phyloP scores from a whole-genome alignment of 2,797 vertebrate species.

The Echiichthys vipera region DNA sequence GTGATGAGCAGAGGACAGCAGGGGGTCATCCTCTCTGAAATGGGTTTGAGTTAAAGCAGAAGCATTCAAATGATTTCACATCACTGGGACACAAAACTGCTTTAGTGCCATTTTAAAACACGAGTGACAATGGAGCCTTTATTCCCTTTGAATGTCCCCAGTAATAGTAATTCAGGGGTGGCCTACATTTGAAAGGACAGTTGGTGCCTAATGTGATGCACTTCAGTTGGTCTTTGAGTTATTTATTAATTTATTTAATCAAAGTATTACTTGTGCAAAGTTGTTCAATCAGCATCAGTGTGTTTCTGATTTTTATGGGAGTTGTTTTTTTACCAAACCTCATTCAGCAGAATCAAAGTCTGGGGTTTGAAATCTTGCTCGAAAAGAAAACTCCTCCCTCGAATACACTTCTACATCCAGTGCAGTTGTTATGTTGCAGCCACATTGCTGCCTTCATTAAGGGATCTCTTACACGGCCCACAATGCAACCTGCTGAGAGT shows the following conservation, averaged over 20 bases:
- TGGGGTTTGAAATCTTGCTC: conserved; percentile 23
- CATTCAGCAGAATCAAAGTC: no score
- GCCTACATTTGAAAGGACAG: not conserved
- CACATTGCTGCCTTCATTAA: conserved; percentile 3
- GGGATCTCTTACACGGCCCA: conserved; percentile 29
- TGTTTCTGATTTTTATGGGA: not conserved
- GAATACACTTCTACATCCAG: conserved; percentile 4
- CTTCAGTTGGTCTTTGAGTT: not conserved
- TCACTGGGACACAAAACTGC: no score
- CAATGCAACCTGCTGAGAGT: conserved; percentile 45
- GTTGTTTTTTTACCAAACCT: conserved; percentile 4
- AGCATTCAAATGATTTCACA: not conserved
- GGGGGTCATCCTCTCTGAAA: conserved; percentile 6
- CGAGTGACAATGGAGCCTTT: not conserved
- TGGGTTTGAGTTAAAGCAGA: not conserved
- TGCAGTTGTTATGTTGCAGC: conserved; percentile 31
- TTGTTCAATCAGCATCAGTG: not conserved
- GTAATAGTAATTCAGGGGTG: not conserved
- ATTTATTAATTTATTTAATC: not conserved
- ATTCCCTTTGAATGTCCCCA: not conserved
- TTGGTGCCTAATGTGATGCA: not conserved
- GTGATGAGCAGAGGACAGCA: not conserved
- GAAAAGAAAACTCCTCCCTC: conserved; percentile 24
- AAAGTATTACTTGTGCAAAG: not conserved
- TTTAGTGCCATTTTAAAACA: not conserved